phyloP scores from a whole-genome alignment of 2,113 vertebrate genomes.

The Brevimyrus niger region DNA sequence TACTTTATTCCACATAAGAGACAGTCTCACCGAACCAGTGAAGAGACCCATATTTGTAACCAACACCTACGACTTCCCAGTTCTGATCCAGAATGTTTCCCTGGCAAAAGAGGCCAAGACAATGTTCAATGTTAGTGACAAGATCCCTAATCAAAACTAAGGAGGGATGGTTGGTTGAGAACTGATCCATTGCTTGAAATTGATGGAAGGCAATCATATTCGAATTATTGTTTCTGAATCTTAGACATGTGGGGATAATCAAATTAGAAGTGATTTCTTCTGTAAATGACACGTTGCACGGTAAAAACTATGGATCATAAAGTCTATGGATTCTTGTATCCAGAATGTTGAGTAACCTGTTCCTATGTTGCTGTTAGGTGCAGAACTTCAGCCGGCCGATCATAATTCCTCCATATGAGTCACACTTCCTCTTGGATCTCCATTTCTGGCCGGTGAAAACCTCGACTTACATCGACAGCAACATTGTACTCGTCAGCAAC shows the following conservation, averaged over 20 bases:
- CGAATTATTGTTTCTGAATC: neutral
- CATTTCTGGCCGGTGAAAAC: slow-evolving; percentile 84
- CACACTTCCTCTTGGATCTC: slow-evolving; percentile 87
- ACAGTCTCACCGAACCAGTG: slow-evolving; percentile 81
- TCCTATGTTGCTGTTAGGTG: slow-evolving; percentile 56
- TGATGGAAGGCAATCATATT: neutral
- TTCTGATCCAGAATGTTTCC: slow-evolving; percentile 83
- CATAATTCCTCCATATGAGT: slow-evolving; percentile 80
- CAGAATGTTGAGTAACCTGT: neutral
- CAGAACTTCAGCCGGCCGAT: slow-evolving; percentile 89
- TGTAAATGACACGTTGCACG: neutral
- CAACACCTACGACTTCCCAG: slow-evolving; percentile 84
- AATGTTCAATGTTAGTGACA: slow-evolving; percentile 78
- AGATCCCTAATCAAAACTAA: neutral
- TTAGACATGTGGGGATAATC: neutral
- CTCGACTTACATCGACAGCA: slow-evolving; percentile 87
- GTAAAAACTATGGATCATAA: neutral
- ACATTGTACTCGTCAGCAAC: slow-evolving; percentile 93
- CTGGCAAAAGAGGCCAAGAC: slow-evolving; percentile 83
- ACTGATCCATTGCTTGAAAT: too few species aligned
- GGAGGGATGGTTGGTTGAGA: neutral
- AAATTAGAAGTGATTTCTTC: neutral
- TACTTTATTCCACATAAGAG: slow-evolving; percentile 91
- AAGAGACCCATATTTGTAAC: slow-evolving; percentile 82
- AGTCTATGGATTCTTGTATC: neutral